Conservation (phyloP, 1,140 invertebrate genomes). For the Bombus waltoni region DNA sequence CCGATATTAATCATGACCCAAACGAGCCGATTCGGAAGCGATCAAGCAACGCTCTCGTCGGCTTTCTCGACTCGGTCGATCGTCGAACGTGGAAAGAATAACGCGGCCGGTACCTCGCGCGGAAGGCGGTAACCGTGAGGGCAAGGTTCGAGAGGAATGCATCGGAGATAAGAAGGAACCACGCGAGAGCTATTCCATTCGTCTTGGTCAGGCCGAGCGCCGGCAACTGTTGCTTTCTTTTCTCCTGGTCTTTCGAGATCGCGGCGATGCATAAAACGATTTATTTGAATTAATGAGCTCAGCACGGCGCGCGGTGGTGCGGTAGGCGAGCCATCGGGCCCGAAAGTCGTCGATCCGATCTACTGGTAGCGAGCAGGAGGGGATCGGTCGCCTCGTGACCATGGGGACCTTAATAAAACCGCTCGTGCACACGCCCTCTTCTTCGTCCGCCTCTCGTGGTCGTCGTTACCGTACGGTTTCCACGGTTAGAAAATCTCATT, state of each 20-base stretch:
- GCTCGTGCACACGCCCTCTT: constrained; percentile 39
- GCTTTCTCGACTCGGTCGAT: background rate
- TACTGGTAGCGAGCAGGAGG: constrained; percentile 16
- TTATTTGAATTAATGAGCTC: constrained; percentile 81
- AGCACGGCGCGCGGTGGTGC: constrained; percentile 69
- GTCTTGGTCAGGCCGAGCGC: constrained; percentile 75
- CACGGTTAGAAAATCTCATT: constrained; percentile 75
- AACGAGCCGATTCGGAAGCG: too few species aligned
- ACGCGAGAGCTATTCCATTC: constrained; percentile 70
- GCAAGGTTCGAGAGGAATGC: constrained; percentile 67
- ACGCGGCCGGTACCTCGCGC: constrained; percentile 1
- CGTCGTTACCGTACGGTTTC: constrained; percentile 57
- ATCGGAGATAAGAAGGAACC: constrained; percentile 69
- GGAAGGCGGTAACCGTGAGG: constrained; percentile 44
- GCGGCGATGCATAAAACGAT: constrained; percentile 78
- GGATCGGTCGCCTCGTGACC: constrained; percentile 62
- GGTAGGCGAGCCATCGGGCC: constrained; percentile 35
- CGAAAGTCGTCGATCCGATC: constrained; percentile 76
- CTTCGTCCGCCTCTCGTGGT: constrained; percentile 27
- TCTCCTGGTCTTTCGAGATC: constrained; percentile 64
- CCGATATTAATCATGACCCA: too few species aligned
- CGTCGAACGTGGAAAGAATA: background rate
- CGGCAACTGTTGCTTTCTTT: constrained; percentile 61
- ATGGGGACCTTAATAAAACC: constrained; percentile 70
- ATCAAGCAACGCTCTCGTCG: too few species aligned